Conservation (phyloP, 2,113 vertebrate genomes). For the Chelonoidis abingdonii region DNA sequence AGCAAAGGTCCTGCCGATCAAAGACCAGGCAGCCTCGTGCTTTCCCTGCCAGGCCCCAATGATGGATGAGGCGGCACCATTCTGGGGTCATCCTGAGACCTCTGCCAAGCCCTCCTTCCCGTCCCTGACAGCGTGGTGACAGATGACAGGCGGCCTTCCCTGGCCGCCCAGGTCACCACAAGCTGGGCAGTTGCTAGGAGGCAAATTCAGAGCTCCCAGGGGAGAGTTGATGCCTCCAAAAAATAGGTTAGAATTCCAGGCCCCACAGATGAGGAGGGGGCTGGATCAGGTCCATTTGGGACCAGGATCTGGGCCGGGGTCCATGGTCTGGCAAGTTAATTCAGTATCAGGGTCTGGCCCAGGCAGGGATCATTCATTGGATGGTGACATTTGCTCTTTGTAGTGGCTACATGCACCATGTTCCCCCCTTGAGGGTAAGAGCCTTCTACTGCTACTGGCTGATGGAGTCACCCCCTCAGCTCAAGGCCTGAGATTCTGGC, state of each 20-base stretch:
- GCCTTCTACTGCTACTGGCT: neutral
- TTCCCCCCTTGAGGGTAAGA: neutral
- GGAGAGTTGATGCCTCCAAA: neutral
- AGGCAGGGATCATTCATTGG: neutral
- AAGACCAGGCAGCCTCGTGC: neutral
- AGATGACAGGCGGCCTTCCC: slow-evolving; percentile 34
- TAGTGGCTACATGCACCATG: neutral
- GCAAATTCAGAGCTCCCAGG: neutral
- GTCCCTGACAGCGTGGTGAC: slow-evolving; percentile 37
- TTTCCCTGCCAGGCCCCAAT: slow-evolving; percentile 31
- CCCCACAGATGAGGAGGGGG: neutral
- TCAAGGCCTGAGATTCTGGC: neutral
- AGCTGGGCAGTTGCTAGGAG: neutral
- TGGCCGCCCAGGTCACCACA: neutral
- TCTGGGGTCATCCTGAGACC: slow-evolving; percentile 12
- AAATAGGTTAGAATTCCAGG: neutral
- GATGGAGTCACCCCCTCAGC: neutral
- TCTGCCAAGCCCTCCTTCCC: neutral
- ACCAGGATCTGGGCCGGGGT: neutral
- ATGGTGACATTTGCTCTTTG: neutral
- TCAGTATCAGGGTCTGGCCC: neutral
- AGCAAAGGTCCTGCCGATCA: neutral
- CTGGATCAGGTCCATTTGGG: neutral
- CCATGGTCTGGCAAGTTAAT: neutral
- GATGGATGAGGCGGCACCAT: slow-evolving; percentile 53